A percentile compares a stretch with the other conserved stretches of the same genome.
These are phyloP conservation scores for Plectropomus leopardus DNA, from an alignment of 2,113 vertebrate genomes.

Conservation along the genomic window DNA sequence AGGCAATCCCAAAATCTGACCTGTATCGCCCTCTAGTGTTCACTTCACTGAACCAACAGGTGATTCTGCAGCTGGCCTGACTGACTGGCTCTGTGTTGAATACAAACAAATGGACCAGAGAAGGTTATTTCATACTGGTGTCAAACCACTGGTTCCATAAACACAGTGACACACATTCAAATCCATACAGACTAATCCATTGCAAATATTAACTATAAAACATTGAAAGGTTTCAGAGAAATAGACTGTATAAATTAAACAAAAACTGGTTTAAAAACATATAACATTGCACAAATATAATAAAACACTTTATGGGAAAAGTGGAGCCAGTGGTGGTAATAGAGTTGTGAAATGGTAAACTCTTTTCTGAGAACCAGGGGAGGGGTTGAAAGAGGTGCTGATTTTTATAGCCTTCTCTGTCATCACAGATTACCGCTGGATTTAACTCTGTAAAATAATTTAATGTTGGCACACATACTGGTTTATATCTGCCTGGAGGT, in stretches of 20 bases:
- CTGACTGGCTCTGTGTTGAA: neutral
- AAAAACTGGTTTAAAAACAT: neutral
- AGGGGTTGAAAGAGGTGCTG: neutral
- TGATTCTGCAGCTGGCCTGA: neutral
- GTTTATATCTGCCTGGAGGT: neutral
- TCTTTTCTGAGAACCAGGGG: neutral
- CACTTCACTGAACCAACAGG: neutral
- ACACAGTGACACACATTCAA: conserved; percentile 12
- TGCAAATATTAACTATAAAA: no score
- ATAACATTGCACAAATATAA: neutral
- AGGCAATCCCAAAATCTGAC: neutral
- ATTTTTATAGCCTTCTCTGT: neutral
- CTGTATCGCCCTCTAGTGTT: conserved; percentile 62
- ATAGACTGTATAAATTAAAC: neutral
- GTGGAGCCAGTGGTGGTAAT: neutral
- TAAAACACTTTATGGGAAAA: no score
- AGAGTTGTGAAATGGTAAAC: neutral
- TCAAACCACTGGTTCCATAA: neutral
- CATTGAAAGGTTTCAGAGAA: neutral
- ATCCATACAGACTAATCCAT: neutral
- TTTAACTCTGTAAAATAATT: neutral
- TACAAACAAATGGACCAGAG: conserved; percentile 38
- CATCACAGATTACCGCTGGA: neutral
- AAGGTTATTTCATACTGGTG: neutral
- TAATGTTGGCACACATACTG: conserved; percentile 1